These are phyloP conservation scores for Epirrhoe tristata DNA, from an alignment of 2,888 invertebrate genomes.

Conservation along the genomic window DNA sequence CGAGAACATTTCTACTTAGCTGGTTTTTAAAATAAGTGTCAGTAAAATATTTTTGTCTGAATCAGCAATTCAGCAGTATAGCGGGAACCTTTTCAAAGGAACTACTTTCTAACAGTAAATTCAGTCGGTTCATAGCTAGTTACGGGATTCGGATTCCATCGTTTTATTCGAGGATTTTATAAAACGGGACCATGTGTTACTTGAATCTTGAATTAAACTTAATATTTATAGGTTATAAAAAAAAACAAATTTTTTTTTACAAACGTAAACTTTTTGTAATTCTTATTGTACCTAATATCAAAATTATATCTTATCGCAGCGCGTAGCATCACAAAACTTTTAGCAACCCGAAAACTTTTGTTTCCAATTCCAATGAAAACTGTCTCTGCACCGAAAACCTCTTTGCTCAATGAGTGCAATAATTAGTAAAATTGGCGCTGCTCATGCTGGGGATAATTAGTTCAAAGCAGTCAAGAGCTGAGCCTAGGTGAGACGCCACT, in stretches of 20 bases:
- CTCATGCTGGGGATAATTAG: constrained; percentile 42
- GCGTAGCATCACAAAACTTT: not conserved
- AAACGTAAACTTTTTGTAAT: too few species aligned
- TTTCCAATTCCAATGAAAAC: constrained; percentile 5
- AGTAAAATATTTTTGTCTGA: not conserved
- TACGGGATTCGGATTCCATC: constrained; percentile 25
- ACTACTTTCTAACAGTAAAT: constrained; percentile 30
- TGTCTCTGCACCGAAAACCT: constrained; percentile 24
- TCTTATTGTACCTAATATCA: too few species aligned
- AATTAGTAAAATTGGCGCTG: constrained; percentile 42
- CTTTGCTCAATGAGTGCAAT: constrained; percentile 35
- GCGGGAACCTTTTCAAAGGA: not conserved
- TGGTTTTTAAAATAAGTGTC: not conserved
- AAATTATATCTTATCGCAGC: not conserved
- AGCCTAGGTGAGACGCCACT: constrained; percentile 26
- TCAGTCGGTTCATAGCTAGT: constrained; percentile 28
- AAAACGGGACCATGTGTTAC: constrained; percentile 25
- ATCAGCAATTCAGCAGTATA: not conserved
- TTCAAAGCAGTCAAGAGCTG: constrained; percentile 42
- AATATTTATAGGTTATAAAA: too few species aligned
- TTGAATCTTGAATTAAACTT: constrained; percentile 2
- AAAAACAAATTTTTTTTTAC: too few species aligned
- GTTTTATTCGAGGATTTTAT: constrained; percentile 31
- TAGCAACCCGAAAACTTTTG: not conserved
- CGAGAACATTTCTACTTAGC: too few species aligned